Conservation (phyloP, 2,888 invertebrate species). For the Yponomeuta plumbellus region DNA sequence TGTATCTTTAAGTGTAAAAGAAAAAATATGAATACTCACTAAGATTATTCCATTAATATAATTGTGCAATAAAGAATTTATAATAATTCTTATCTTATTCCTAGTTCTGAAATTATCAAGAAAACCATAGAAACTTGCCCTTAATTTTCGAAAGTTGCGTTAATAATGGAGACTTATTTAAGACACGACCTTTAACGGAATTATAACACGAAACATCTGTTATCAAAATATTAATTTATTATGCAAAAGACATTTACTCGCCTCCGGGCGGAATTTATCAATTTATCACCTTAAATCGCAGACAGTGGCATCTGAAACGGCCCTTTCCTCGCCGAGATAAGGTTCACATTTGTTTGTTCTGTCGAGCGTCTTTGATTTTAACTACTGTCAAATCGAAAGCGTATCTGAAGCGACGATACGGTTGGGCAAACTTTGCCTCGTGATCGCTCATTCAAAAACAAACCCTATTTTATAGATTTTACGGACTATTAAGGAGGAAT, state of each 20-base stretch:
- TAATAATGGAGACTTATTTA: background rate
- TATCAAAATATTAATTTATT: constrained; percentile 36
- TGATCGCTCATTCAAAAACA: background rate
- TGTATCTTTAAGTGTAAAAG: too few species aligned
- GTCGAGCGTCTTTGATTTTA: constrained; percentile 12
- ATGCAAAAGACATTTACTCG: constrained; percentile 31
- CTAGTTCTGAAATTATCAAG: too few species aligned
- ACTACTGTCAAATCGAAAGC: constrained; percentile 23
- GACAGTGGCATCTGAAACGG: background rate
- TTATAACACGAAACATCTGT: constrained; percentile 29
- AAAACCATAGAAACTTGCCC: background rate
- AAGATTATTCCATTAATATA: too few species aligned
- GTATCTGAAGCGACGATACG: constrained; percentile 23
- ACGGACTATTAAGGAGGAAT: background rate
- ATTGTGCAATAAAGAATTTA: too few species aligned
- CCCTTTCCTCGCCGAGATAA: background rate
- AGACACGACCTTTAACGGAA: background rate
- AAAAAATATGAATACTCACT: too few species aligned
- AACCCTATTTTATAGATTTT: background rate
- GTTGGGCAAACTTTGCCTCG: background rate
- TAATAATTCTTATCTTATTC: too few species aligned
- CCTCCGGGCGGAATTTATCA: constrained; percentile 14
- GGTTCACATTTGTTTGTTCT: constrained; percentile 21
- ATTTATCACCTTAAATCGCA: constrained; percentile 11
- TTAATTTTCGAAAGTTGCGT: background rate